Evolutionary conservation across 1,140 invertebrate genomes (phyloP).

Genomic region (Danaus melanippus): DNA sequence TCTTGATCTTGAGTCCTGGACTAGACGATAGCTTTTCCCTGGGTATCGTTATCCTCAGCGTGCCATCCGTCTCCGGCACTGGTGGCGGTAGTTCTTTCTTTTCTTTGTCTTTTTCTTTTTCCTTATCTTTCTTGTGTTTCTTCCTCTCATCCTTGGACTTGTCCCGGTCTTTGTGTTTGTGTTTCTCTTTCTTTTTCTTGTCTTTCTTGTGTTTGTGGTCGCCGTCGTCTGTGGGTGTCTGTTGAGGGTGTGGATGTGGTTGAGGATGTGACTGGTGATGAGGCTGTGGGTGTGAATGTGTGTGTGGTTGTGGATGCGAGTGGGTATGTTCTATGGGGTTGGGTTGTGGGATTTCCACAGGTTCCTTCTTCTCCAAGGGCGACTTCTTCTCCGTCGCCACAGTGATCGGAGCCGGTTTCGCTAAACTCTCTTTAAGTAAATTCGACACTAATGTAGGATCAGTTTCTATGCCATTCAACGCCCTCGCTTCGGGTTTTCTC

Average conservation of each 20-base stretch:
- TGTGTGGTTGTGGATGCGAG: slow-evolving; percentile 17
- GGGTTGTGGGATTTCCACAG: slow-evolving; percentile 19
- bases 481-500: slow-evolving; percentile 34
- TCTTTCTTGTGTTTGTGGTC: slow-evolving; percentile 65
- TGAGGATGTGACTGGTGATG: slow-evolving; percentile 12
- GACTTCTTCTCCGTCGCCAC: slow-evolving; percentile 48
- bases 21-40: slow-evolving; percentile 52
- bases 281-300: slow-evolving; percentile 18
- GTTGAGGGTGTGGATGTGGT: slow-evolving; percentile 16
- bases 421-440: slow-evolving; percentile 65
- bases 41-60: slow-evolving; percentile 60
- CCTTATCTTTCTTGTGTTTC: slow-evolving; percentile 69
- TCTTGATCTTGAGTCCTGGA: slow-evolving; percentile 66
- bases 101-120: slow-evolving; percentile 52
- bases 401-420: slow-evolving; percentile 55
- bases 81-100: slow-evolving; percentile 37
- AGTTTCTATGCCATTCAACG: slow-evolving; percentile 62
- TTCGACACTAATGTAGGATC: slow-evolving; percentile 64
- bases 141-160: slow-evolving; percentile 63
- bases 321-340: slow-evolving; percentile 14
- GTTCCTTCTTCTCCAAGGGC: slow-evolving; percentile 46
- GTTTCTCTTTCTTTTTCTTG: slow-evolving; percentile 71
- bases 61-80: slow-evolving; percentile 27
- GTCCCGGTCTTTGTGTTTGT: slow-evolving; percentile 70
- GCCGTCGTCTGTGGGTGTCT: slow-evolving; percentile 27